Conservation (phyloP, 2,797 vertebrate genomes). For the Scolopax bukidnonensis region DNA sequence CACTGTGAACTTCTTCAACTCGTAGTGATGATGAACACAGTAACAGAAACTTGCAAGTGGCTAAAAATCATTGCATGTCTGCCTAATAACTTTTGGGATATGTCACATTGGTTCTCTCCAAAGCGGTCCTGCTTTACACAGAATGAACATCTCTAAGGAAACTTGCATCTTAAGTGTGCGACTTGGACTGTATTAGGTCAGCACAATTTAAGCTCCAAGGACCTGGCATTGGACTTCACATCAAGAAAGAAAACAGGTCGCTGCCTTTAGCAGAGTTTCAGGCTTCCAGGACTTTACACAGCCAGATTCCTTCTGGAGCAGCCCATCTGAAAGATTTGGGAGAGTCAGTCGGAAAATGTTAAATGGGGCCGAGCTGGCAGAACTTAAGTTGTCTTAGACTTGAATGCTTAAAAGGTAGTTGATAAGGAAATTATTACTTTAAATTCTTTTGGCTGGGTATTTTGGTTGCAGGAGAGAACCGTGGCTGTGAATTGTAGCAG, state of each 20-base stretch:
- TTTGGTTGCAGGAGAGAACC: conserved; percentile 41
- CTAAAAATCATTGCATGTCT: conserved; percentile 45
- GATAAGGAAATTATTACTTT: conserved; percentile 1
- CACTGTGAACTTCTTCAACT: conserved; percentile 8
- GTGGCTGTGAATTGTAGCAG: conserved; percentile 27
- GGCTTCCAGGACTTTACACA: conserved; percentile 57
- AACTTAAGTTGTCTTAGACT: conserved; percentile 42
- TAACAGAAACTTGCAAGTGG: conserved; percentile 40
- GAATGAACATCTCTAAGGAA: conserved; percentile 59
- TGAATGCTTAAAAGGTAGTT: conserved; percentile 42
- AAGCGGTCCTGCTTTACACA: conserved; percentile 54
- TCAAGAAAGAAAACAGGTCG: conserved; percentile 62
- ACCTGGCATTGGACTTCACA: conserved; percentile 55
- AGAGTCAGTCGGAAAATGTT: conserved; percentile 52
- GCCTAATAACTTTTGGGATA: conserved; percentile 47
- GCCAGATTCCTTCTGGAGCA: conserved; percentile 64
- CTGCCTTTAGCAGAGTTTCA: conserved; percentile 65
- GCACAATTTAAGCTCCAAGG: conserved; percentile 64
- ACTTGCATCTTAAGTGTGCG: conserved; percentile 46
- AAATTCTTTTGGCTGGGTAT: conserved; percentile 5
- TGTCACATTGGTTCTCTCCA: conserved; percentile 65
- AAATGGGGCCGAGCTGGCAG: conserved; percentile 42
- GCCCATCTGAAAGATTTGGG: conserved; percentile 64
- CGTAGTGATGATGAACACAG: conserved; percentile 28
- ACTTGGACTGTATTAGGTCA: conserved; percentile 62